Evolutionary conservation across 2,888 invertebrate species (phyloP).

Genomic region (Scaptomyza cyrtandrae): DNA sequence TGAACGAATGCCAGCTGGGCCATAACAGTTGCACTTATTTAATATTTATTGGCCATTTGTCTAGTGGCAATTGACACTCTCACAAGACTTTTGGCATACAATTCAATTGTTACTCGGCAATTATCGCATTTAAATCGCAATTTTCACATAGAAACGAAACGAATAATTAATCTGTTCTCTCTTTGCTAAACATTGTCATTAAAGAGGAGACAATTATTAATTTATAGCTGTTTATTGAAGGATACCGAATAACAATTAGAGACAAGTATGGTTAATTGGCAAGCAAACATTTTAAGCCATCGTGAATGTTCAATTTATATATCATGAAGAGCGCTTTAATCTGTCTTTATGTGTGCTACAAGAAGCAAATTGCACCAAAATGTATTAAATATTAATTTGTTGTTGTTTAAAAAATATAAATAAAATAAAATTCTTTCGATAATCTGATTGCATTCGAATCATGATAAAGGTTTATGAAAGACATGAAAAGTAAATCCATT

Average conservation of each 20-base stretch:
- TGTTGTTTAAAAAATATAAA: no score
- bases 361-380: no score
- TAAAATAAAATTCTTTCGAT: no score
- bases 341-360: no score
- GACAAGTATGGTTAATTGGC: neutral
- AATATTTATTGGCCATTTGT: conserved; percentile 35
- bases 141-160: conserved; percentile 37
- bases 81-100: conserved; percentile 11
- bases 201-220: neutral
- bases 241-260: conserved; percentile 18
- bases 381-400: no score
- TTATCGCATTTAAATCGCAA: conserved; percentile 48
- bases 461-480: no score
- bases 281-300: neutral
- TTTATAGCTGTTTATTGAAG: neutral
- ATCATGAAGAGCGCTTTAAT: no score
- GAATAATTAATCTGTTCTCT: conserved; percentile 26
- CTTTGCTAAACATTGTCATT: neutral
- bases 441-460: no score
- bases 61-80: conserved; percentile 9
- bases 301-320: conserved; percentile 9
- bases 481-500: neutral
- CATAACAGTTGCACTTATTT: conserved; percentile 3
- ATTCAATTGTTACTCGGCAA: conserved; percentile 39
- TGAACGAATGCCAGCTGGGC: conserved; percentile 3